Evolutionary conservation across 53 echinoderm and acorn worm species (phyloP), one percentile per base, ranked within the genome.

Genomic region (Holothuria scabra): DNA sequence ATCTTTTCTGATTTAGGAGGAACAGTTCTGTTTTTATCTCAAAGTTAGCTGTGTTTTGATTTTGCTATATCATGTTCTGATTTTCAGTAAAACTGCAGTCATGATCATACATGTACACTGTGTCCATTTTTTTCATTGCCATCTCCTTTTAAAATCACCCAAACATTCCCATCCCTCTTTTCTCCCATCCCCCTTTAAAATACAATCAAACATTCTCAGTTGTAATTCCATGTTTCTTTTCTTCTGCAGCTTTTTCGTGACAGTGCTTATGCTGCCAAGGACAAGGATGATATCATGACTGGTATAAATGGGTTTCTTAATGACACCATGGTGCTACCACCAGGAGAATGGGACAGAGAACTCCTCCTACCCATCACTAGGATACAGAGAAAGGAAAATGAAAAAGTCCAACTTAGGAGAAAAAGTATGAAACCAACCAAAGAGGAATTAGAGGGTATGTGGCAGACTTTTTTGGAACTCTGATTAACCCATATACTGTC

Each of bases 271-370:
- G 64, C 86, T 21, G 94, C 94, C 65, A 49, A 74, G 13, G 92
- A 91, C 83, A 89, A 92, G 66, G 87, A 90, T 44, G 94, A 94
- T 89, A 90, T 97, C 46, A 81, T 97, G 83, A 87, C 92, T n/a
- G 99, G 94, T 30, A 94, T 99, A 84, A 91, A 95, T 85, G 92
- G 92, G 66, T 95, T 95, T 63, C 84, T 99, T 14, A 92, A 95
- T 65, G 91, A 93, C 58, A 99, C 94, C 46, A 99, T 99, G 94
- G 94, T 99, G 34, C 85, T 99, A 25, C 99, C 94, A 0, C 99
- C 94, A 0, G 94, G 99, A 46, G 99, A 99, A 22, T 99, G 99
- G 99, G 94, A 99, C 74, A 86, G 90, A 59, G 99, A 99, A 10
- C 76, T 94, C 1, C 91, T 97, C 14, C 64, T 94, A 28, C 99